Percentiles rank a stretch among this genome's conserved stretches.
Evolutionary conservation across 1,140 invertebrate species (phyloP).

Genomic region (Campoletis sonorensis): DNA sequence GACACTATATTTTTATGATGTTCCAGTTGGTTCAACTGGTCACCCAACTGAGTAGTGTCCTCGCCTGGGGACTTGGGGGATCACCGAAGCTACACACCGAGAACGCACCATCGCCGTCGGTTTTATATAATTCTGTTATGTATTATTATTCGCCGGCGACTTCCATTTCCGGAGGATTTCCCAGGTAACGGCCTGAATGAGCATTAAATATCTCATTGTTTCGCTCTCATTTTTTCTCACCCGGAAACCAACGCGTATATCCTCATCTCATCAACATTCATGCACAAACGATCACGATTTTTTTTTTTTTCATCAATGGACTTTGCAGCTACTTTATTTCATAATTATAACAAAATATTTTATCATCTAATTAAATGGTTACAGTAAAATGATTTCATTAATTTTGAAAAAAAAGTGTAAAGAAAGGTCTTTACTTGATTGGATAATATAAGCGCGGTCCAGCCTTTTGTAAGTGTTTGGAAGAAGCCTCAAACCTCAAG

Average conservation of each 20-base stretch:
- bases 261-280: conserved; percentile 4
- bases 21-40: too few species aligned
- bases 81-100: too few species aligned
- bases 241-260: conserved; percentile 12
- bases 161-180: conserved; percentile 56
- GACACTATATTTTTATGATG: too few species aligned
- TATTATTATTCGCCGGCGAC: neutral
- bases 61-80: too few species aligned
- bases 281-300: neutral
- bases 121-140: too few species aligned
- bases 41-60: too few species aligned
- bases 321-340: neutral
- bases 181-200: neutral
- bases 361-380: too few species aligned
- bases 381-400: too few species aligned
- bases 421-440: conserved; percentile 1
- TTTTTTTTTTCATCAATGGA: neutral
- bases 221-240: neutral
- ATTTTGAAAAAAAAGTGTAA: conserved; percentile 2
- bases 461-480: neutral
- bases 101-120: too few species aligned
- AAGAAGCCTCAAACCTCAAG: neutral
- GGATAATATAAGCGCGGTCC: conserved; percentile 25
- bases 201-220: conserved; percentile 8
- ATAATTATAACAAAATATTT: too few species aligned